These are phyloP conservation scores for Meganola albula DNA, from an alignment of 2,888 invertebrate genomes.

Conservation along the genomic window DNA sequence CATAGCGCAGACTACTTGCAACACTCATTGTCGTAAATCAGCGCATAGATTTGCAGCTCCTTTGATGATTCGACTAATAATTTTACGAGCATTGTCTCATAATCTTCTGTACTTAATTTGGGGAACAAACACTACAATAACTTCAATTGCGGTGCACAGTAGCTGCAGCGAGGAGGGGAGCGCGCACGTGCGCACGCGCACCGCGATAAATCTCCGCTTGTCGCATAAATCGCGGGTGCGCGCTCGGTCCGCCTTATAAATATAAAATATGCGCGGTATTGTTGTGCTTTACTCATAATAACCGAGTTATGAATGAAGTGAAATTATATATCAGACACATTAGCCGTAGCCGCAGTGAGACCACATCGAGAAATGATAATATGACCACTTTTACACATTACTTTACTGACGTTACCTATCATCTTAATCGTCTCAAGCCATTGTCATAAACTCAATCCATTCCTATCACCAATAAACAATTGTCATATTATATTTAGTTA, in stretches of 20 bases:
- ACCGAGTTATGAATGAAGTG: slow-evolving; percentile 32
- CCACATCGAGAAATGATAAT: too few relatives aligned
- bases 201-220: slow-evolving; percentile 38
- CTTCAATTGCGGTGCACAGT: neutral
- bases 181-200: slow-evolving; percentile 29
- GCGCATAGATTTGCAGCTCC: neutral
- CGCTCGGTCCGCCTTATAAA: slow-evolving; percentile 19
- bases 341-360: too few relatives aligned
- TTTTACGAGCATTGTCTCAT: too few relatives aligned
- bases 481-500: too few relatives aligned
- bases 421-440: too few relatives aligned
- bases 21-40: neutral
- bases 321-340: too few relatives aligned
- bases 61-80: neutral
- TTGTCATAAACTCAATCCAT: too few relatives aligned
- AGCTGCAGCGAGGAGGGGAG: slow-evolving; percentile 2
- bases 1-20: neutral
- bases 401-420: too few relatives aligned
- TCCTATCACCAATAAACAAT: too few relatives aligned
- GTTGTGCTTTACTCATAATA: slow-evolving; percentile 24
- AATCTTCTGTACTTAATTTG: neutral
- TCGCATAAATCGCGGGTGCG: slow-evolving; percentile 30
- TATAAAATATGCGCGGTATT: slow-evolving; percentile 28
- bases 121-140: neutral
- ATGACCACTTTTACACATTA: too few relatives aligned